Evolutionary conservation across 2,113 vertebrate genomes (phyloP).

Genomic region (Pseudonaja textilis): DNA sequence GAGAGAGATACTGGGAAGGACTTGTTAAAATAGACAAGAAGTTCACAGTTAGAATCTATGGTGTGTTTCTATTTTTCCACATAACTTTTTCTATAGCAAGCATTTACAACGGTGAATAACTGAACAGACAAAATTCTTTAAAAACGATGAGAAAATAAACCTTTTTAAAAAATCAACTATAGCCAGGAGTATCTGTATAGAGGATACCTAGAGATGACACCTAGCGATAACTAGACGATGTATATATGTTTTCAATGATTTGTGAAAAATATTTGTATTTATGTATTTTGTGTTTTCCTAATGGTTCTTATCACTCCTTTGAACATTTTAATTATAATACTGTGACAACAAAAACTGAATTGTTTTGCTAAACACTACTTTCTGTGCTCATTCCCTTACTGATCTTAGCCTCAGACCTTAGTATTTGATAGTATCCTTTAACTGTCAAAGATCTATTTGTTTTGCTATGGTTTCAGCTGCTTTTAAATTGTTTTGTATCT

Average conservation of each 20-base stretch:
- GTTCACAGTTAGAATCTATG: background rate
- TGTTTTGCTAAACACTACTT: background rate
- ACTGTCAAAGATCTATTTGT: background rate
- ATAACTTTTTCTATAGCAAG: background rate
- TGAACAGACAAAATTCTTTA: background rate
- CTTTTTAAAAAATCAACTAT: background rate
- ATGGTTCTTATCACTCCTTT: background rate
- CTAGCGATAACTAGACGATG: background rate
- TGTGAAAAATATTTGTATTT: background rate
- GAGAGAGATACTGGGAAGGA: too few relatives aligned
- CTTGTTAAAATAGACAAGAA: background rate
- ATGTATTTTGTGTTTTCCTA: background rate
- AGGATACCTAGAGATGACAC: background rate
- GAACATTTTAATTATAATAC: background rate
- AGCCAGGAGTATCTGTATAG: background rate
- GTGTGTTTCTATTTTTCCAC: background rate
- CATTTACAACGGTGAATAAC: background rate
- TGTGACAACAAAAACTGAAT: background rate
- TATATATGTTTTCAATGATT: background rate
- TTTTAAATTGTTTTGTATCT: background rate
- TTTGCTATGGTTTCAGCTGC: background rate
- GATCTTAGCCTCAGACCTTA: background rate
- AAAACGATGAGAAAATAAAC: background rate
- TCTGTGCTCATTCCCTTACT: background rate
- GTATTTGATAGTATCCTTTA: background rate